Evolutionary conservation across 2,888 invertebrate species (phyloP).

Genomic region (Platycheirus albimanus): DNA sequence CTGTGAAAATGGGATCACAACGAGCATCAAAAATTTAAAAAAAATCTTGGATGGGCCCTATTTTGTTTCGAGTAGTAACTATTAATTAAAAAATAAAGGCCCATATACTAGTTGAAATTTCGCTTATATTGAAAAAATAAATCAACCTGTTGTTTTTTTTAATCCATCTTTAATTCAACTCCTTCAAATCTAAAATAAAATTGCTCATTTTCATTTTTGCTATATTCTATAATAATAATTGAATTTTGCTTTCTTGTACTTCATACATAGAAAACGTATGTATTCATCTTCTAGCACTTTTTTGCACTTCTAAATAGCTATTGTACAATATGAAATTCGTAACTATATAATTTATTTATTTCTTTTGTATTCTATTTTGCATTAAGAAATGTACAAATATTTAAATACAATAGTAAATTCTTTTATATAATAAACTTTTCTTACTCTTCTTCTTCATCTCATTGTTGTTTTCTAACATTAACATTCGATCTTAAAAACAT

Average conservation of each 20-base stretch:
- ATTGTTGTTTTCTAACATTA: constrained; percentile 18
- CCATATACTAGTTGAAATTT: no score
- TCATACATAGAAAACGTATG: constrained; percentile 22
- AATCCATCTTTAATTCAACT: background rate
- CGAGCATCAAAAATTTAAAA: constrained; percentile 58
- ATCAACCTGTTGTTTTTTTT: no score
- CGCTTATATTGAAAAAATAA: no score
- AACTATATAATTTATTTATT: constrained; percentile 34
- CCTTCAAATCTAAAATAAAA: background rate
- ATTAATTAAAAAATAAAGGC: no score
- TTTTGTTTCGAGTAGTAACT: no score
- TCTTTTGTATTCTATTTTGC: constrained; percentile 45
- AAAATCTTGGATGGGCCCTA: no score
- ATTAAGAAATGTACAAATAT: constrained; percentile 71
- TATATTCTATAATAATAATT: no score
- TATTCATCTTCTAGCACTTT: constrained; percentile 18
- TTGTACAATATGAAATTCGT: constrained; percentile 43
- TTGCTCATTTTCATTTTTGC: background rate
- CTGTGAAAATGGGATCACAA: no score
- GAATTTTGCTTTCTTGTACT: no score
- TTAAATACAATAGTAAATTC: constrained; percentile 35
- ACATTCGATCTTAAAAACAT: constrained; percentile 34
- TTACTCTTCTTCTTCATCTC: constrained; percentile 2
- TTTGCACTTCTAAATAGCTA: constrained; percentile 21
- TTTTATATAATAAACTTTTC: constrained; percentile 47